These are phyloP conservation scores for Pao palembangensis DNA, from an alignment of 2,113 vertebrate species.

Conservation along the genomic window DNA sequence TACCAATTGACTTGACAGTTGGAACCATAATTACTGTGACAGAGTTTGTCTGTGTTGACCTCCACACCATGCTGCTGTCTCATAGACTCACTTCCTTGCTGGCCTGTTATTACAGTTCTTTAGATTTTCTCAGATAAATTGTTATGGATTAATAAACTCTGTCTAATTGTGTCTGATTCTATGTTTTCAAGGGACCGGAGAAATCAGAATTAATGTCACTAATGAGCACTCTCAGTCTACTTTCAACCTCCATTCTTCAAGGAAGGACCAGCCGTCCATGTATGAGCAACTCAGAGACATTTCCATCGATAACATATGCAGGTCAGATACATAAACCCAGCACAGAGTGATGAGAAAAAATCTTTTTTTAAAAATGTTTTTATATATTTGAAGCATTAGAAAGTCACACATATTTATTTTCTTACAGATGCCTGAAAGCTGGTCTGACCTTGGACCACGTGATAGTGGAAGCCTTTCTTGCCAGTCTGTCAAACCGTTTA, in stretches of 20 bases:
- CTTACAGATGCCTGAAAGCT: slow-evolving; percentile 85
- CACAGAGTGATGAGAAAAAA: background rate
- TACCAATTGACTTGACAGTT: slow-evolving; percentile 15
- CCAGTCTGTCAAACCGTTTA: slow-evolving; percentile 94
- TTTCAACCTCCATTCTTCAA: slow-evolving; percentile 80
- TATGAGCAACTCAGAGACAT: slow-evolving; percentile 96
- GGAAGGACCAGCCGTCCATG: slow-evolving; percentile 91
- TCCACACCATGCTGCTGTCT: background rate
- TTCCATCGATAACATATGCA: slow-evolving; percentile 96
- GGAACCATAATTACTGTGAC: slow-evolving; percentile 21
- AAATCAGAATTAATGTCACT: slow-evolving; percentile 93
- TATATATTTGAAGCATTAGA: background rate
- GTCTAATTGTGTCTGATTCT: background rate
- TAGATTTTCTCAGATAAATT: background rate
- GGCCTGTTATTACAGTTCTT: background rate
- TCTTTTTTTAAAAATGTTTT: background rate
- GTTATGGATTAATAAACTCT: background rate
- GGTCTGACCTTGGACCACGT: slow-evolving; percentile 88
- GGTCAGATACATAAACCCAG: slow-evolving; percentile 67
- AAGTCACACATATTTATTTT: background rate
- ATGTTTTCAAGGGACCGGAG: slow-evolving; percentile 75
- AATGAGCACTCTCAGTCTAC: slow-evolving; percentile 90
- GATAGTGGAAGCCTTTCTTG: slow-evolving; percentile 93
- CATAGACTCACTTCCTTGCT: background rate
- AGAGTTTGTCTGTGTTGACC: slow-evolving; percentile 10